Conservation (phyloP, 2,888 invertebrate genomes). For the Sepiola atlantica region DNA sequence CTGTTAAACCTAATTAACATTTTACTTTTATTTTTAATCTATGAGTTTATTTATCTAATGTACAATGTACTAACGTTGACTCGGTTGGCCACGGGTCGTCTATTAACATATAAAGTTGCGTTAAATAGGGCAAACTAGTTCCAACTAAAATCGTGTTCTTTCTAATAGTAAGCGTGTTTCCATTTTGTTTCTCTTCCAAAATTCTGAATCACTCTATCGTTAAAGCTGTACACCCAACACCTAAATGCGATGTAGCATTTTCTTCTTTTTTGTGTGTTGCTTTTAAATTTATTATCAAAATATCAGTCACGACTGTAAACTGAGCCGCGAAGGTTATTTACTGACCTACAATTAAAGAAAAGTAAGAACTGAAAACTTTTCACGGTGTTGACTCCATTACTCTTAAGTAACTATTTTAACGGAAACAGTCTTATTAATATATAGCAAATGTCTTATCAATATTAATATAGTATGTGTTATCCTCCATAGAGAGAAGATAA, state of each 20-base stretch:
- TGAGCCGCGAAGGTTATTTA: neutral
- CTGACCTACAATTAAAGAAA: neutral
- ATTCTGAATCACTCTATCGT: neutral
- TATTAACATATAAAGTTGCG: neutral
- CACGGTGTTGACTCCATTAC: neutral
- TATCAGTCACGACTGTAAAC: neutral
- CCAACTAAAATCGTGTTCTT: neutral
- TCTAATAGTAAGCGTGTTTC: neutral
- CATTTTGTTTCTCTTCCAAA: too few relatives aligned
- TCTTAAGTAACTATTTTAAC: neutral
- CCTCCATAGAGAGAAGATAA: neutral
- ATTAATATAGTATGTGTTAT: neutral
- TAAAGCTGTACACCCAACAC: neutral
- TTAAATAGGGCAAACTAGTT: neutral
- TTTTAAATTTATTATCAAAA: neutral
- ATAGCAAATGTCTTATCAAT: neutral
- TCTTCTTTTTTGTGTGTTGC: too few relatives aligned
- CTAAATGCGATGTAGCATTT: neutral
- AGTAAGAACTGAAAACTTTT: neutral
- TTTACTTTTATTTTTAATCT: too few relatives aligned
- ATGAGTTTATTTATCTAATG: too few relatives aligned
- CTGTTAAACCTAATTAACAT: too few relatives aligned
- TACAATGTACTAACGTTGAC: too few relatives aligned
- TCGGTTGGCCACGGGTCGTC: too few relatives aligned
- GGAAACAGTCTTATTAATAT: neutral